phyloP scores from a whole-genome alignment of 2,113 vertebrate species.

The Prietella phreatophila region DNA sequence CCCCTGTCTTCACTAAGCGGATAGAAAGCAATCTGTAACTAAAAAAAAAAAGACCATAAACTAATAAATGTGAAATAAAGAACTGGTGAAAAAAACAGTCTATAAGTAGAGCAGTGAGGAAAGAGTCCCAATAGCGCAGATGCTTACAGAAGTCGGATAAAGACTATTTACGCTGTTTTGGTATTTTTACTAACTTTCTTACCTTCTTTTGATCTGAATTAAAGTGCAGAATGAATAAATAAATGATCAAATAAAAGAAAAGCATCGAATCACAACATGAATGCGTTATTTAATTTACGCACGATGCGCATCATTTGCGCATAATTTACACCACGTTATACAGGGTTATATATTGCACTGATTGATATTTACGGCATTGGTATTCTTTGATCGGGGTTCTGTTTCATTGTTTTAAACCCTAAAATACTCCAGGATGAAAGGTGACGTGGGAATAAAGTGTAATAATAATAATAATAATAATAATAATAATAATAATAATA shows the following conservation, averaged over 20 bases:
- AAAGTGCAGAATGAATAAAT: not conserved
- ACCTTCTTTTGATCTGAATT: not conserved
- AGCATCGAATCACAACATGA: not conserved
- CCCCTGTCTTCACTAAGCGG: slow-evolving; percentile 53
- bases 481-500: not conserved
- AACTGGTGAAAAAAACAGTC: not conserved
- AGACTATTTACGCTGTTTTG: not conserved
- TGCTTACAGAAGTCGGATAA: not conserved
- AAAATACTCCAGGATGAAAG: not conserved
- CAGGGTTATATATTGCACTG: not conserved
- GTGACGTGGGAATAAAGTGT: not conserved
- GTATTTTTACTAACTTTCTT: not conserved
- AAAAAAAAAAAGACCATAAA: slow-evolving; percentile 63
- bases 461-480: too few species aligned
- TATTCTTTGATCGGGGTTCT: too few species aligned
- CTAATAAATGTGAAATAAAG: slow-evolving; percentile 66
- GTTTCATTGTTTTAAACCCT: not conserved
- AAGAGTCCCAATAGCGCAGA: not conserved
- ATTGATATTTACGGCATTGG: not conserved
- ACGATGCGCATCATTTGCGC: not conserved
- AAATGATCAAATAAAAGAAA: not conserved
- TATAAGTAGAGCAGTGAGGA: not conserved
- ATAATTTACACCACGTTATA: too few species aligned
- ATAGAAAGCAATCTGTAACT: slow-evolving; percentile 64
- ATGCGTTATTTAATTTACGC: not conserved